These are phyloP conservation scores for Malaclemys terrapin DNA, from an alignment of 2,113 vertebrate genomes.

Conservation along the genomic window DNA sequence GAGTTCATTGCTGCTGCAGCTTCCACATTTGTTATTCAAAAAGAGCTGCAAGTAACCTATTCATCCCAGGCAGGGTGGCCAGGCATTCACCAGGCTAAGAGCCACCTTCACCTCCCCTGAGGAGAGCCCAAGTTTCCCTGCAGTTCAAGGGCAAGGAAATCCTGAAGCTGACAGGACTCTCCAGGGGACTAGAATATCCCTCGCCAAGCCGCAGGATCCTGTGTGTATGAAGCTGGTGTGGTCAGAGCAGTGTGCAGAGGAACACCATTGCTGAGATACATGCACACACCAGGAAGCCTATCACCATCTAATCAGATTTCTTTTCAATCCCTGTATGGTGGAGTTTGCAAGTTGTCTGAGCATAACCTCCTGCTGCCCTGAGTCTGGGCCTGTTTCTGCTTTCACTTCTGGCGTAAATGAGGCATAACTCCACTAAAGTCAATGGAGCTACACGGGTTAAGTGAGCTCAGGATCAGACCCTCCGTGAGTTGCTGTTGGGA, in stretches of 20 bases:
- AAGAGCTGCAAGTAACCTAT: neutral
- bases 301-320: neutral
- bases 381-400: neutral
- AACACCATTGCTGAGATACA: neutral
- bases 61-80: rapidly evolving
- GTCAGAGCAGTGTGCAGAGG: neutral
- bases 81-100: neutral
- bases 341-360: neutral
- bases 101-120: constrained; percentile 32
- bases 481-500: neutral
- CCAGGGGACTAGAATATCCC: constrained; percentile 13
- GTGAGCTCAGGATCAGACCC: neutral
- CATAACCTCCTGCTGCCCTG: neutral
- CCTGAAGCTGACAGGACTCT: constrained; percentile 29
- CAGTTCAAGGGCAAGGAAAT: constrained; percentile 65
- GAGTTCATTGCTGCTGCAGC: neutral
- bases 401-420: neutral
- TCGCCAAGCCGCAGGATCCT: neutral
- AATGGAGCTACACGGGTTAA: neutral
- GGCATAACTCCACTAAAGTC: neutral
- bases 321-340: neutral
- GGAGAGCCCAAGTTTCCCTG: constrained; percentile 45
- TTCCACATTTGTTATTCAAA: neutral
- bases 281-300: constrained; percentile 10
- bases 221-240: neutral